Conservation (phyloP, 2,888 invertebrate species). For the Molorchus minor region DNA sequence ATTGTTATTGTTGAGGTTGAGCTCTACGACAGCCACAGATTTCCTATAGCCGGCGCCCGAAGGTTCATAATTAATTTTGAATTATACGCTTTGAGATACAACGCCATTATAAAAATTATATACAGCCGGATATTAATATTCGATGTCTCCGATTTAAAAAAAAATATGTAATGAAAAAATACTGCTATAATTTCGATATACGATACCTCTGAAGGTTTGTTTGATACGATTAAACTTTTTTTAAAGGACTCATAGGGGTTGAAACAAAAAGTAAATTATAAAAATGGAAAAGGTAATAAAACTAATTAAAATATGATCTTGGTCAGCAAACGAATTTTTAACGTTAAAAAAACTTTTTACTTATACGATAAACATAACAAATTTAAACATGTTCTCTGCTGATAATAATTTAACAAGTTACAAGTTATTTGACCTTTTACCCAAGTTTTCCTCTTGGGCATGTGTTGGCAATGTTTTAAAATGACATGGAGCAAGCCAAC, state of each 20-base stretch:
- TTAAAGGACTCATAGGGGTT: too few relatives aligned
- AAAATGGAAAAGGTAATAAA: too few relatives aligned
- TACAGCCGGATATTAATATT: background rate
- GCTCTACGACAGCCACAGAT: conserved; percentile 22
- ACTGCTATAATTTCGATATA: too few relatives aligned
- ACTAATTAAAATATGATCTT: conserved; percentile 12
- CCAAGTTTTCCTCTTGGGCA: conserved; percentile 13
- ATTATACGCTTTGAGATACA: conserved; percentile 22
- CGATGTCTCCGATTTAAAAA: conserved; percentile 3
- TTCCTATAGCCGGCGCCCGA: conserved; percentile 26
- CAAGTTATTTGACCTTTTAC: conserved; percentile 21
- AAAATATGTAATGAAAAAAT: background rate
- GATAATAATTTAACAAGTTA: conserved; percentile 11
- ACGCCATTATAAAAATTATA: conserved; percentile 18
- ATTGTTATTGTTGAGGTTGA: conserved; percentile 31
- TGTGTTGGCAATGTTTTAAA: conserved; percentile 4
- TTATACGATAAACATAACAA: too few relatives aligned
- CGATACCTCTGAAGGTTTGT: too few relatives aligned
- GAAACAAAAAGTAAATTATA: too few relatives aligned
- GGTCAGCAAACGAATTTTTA: background rate
- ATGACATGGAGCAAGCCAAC: background rate
- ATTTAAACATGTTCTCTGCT: too few relatives aligned
- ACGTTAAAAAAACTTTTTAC: too few relatives aligned
- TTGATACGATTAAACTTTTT: too few relatives aligned
- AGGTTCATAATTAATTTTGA: conserved; percentile 28